Evolutionary conservation across 2,888 invertebrate species (phyloP).

Genomic region (Leptopilina syphax): DNA sequence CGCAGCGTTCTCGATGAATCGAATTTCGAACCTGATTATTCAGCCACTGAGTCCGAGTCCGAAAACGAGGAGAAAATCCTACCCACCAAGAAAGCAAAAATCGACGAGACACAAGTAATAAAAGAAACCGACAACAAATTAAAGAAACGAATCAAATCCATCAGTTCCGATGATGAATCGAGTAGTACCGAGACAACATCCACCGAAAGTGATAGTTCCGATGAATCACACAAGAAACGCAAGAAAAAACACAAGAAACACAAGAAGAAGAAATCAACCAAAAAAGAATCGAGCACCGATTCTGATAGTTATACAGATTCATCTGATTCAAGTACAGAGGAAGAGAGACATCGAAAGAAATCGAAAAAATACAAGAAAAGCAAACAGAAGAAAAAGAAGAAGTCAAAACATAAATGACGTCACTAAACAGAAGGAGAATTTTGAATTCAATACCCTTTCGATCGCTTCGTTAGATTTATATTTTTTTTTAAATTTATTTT

Average conservation of each 20-base stretch:
- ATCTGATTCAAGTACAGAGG: constrained; percentile 82
- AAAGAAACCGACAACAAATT: constrained; percentile 72
- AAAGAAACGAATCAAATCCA: constrained; percentile 75
- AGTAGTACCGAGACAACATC: constrained; percentile 77
- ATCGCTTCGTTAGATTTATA: constrained; percentile 1
- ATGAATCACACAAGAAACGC: constrained; percentile 78
- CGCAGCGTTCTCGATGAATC: constrained; percentile 85
- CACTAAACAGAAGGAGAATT: constrained; percentile 51
- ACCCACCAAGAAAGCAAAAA: constrained; percentile 64
- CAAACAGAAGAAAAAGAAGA: constrained; percentile 85
- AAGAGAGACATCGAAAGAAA: constrained; percentile 82
- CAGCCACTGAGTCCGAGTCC: constrained; percentile 82
- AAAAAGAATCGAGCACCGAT: constrained; percentile 81
- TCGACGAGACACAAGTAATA: constrained; percentile 62
- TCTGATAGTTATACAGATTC: constrained; percentile 83
- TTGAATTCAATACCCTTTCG: neutral
- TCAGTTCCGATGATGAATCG: constrained; percentile 78
- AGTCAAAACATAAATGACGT: constrained; percentile 80
- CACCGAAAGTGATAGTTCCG: constrained; percentile 76
- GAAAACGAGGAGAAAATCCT: constrained; percentile 77
- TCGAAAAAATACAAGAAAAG: constrained; percentile 83
- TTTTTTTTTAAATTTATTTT: neutral
- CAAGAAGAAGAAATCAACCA: constrained; percentile 79
- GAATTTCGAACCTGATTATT: constrained; percentile 87
- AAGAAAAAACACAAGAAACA: constrained; percentile 82